phyloP scores from a whole-genome alignment of 2,888 invertebrate species.

The Drosophila monieri region DNA sequence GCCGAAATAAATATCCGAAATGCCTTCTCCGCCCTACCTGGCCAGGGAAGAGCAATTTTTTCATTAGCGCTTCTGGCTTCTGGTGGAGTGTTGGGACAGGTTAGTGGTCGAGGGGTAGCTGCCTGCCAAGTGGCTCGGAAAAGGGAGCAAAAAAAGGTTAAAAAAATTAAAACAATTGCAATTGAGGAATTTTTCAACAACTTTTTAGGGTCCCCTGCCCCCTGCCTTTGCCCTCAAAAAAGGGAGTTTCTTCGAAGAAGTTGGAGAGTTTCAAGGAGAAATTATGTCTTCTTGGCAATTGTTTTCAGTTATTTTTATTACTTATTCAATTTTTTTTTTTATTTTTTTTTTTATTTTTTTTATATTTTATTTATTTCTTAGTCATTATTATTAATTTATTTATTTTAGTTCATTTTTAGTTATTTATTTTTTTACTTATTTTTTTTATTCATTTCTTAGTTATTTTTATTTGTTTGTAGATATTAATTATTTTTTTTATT shows the following conservation, averaged over 20 bases:
- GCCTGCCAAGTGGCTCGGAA: slow-evolving; percentile 23
- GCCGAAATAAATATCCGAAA: slow-evolving; percentile 70
- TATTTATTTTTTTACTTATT: too few species aligned
- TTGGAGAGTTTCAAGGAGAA: slow-evolving; percentile 25
- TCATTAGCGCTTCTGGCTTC: slow-evolving; percentile 61
- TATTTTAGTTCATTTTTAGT: too few species aligned
- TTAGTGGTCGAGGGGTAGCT: slow-evolving; percentile 16
- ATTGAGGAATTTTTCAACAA: slow-evolving; percentile 71
- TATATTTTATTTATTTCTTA: too few species aligned
- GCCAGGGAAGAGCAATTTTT: slow-evolving; percentile 57
- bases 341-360: too few species aligned
- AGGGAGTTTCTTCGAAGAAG: background rate
- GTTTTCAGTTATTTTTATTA: too few species aligned
- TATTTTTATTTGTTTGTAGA: too few species aligned
- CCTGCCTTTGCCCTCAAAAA: too few species aligned
- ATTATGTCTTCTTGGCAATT: too few species aligned
- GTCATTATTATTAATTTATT: too few species aligned
- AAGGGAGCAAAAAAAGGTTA: slow-evolving; percentile 25
- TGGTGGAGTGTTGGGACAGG: background rate
- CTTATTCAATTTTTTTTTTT: too few species aligned
- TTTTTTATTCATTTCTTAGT: too few species aligned
- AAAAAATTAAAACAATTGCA: slow-evolving; percentile 55
- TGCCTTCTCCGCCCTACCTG: slow-evolving; percentile 45
- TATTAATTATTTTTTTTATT: too few species aligned
- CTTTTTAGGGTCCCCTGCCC: slow-evolving; percentile 58